Evolutionary conservation across 2,888 invertebrate genomes (phyloP).

Genomic region (Tridacna gigas): DNA sequence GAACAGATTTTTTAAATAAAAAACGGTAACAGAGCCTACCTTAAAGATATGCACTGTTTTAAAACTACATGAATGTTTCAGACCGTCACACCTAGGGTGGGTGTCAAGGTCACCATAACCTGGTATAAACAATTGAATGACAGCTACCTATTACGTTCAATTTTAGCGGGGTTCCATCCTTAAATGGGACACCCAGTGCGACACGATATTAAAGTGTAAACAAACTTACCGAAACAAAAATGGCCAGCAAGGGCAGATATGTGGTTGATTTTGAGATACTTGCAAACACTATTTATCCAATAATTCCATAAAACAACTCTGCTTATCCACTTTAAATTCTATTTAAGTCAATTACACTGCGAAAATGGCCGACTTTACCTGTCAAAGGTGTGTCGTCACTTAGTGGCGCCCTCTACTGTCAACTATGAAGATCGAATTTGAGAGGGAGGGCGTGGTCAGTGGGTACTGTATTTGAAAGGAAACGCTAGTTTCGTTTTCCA

Average conservation of each 20-base stretch:
- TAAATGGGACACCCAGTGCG: conserved; percentile 22
- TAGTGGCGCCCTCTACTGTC: conserved; percentile 70
- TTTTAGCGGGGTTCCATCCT: conserved; percentile 52
- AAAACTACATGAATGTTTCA: background rate
- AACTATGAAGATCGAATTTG: conserved; percentile 67
- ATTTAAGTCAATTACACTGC: conserved; percentile 31
- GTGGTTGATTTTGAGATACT: background rate
- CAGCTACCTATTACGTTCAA: conserved; percentile 37
- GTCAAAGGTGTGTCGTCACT: conserved; percentile 64
- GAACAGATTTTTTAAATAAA: background rate
- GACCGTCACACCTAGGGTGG: background rate
- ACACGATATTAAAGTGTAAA: background rate
- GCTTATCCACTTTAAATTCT: conserved; percentile 38
- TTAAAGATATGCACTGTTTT: background rate
- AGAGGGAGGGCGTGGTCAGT: conserved; percentile 61
- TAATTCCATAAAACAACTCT: conserved; percentile 41
- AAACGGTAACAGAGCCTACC: background rate
- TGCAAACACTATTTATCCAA: conserved; percentile 23
- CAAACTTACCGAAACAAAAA: conserved; percentile 51
- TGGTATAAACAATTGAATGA: conserved; percentile 13
- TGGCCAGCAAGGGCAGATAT: conserved; percentile 30
- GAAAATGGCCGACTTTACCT: conserved; percentile 64
- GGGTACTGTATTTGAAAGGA: too few relatives aligned
- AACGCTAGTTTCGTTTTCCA: too few relatives aligned
- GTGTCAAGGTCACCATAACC: conserved; percentile 3